These are phyloP conservation scores for Antitype chi DNA, from an alignment of 2,888 invertebrate species.

Conservation along the genomic window DNA sequence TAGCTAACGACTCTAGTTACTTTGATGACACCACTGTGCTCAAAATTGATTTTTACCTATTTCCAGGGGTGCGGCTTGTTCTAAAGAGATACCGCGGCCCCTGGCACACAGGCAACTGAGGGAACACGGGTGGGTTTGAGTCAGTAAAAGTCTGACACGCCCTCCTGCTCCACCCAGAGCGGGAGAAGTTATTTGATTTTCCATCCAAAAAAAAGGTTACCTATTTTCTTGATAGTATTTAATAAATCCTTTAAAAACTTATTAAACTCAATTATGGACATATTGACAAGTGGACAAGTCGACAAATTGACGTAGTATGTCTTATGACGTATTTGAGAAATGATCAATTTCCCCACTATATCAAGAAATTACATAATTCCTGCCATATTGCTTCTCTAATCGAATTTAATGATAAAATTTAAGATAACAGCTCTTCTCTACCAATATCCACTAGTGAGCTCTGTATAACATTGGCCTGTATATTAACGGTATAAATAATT, in stretches of 20 bases:
- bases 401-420: background rate
- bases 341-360: background rate
- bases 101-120: too few species aligned
- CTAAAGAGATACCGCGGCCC: too few species aligned
- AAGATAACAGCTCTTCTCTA: background rate
- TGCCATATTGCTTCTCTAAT: background rate
- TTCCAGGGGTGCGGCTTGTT: too few species aligned
- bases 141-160: too few species aligned
- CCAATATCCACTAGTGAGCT: background rate
- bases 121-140: too few species aligned
- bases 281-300: too few species aligned
- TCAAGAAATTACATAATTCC: background rate
- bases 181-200: too few species aligned
- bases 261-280: too few species aligned
- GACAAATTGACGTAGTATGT: background rate
- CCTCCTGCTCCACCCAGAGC: too few species aligned
- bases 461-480: background rate
- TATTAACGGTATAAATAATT: too few species aligned
- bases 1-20: background rate
- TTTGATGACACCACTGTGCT: background rate
- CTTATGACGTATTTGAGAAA: background rate
- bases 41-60: background rate
- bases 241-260: too few species aligned
- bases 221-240: background rate
- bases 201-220: too few species aligned